Evolutionary conservation across 2,888 invertebrate species (phyloP).

Genomic region (Cantharis rustica): DNA sequence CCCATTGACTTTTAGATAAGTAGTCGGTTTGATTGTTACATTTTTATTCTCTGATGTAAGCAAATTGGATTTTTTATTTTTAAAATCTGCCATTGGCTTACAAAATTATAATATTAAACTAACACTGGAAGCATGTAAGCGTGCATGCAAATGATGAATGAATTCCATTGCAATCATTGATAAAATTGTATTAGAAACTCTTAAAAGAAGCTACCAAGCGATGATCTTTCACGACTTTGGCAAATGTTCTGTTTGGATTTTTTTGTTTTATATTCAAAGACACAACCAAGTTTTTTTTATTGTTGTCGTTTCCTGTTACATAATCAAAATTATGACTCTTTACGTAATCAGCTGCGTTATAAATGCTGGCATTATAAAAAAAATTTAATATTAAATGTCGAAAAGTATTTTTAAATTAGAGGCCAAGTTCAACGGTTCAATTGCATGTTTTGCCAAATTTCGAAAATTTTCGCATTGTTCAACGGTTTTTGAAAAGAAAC

Average conservation of each 20-base stretch:
- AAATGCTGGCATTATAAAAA: neutral
- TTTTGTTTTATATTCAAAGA: neutral
- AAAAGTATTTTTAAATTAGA: neutral
- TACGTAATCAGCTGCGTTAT: neutral
- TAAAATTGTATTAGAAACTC: neutral
- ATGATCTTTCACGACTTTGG: neutral
- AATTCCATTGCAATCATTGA: neutral
- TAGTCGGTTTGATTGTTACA: constrained; percentile 8
- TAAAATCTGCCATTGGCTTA: neutral
- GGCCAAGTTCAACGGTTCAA: neutral
- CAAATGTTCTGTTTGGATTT: neutral
- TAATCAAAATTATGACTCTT: neutral
- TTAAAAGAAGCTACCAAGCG: neutral
- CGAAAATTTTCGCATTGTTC: neutral
- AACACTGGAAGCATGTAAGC: neutral
- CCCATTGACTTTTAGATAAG: constrained; percentile 21
- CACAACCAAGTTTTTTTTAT: neutral
- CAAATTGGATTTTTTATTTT: constrained; percentile 1
- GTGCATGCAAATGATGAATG: neutral
- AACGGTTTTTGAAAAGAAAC: neutral
- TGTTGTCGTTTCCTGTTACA: neutral
- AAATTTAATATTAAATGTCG: neutral
- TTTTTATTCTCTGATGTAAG: constrained; percentile 20
- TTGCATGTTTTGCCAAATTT: neutral
- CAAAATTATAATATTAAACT: neutral